Conservation (phyloP, 2,888 invertebrate species). For the Drosophila monieri region DNA sequence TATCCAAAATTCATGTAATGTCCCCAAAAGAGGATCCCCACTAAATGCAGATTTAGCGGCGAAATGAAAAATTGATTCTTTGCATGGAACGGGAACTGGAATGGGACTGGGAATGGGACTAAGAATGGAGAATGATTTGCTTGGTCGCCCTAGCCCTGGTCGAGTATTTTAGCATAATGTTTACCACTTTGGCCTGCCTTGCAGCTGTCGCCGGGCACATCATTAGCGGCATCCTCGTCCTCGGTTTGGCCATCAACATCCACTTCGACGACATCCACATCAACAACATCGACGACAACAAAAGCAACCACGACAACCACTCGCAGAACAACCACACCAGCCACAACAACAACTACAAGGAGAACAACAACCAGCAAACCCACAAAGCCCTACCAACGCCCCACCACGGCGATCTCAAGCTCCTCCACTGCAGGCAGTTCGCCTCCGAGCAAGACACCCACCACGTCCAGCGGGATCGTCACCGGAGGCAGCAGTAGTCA, state of each 20-base stretch:
- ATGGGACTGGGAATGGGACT: conserved; percentile 16
- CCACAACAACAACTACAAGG: conserved; percentile 48
- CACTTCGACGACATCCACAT: conserved; percentile 33
- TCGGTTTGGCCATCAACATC: conserved; percentile 47
- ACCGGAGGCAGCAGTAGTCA: conserved; percentile 35
- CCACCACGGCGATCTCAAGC: conserved; percentile 49
- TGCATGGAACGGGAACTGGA: conserved; percentile 65
- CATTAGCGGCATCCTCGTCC: conserved; percentile 75
- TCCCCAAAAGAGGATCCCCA: neutral
- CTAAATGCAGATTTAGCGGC: conserved; percentile 65
- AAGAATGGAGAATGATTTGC: conserved; percentile 40
- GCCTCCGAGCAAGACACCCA: conserved; percentile 63
- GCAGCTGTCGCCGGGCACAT: conserved; percentile 75
- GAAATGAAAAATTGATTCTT: conserved; percentile 82
- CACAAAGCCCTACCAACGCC: conserved; percentile 66
- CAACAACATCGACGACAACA: conserved; percentile 46
- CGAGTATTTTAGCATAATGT: conserved; percentile 75
- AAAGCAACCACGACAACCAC: conserved; percentile 56
- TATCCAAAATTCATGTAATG: neutral
- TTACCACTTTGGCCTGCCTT: conserved; percentile 70
- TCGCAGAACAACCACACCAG: conserved; percentile 39
- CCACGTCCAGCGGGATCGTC: conserved; percentile 37
- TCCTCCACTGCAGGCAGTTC: conserved; percentile 52
- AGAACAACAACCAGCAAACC: conserved; percentile 35
- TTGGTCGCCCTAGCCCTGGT: conserved; percentile 23